Evolutionary conservation across 2,113 vertebrate species (phyloP).

Genomic region (Acrocephalus arundinaceus): DNA sequence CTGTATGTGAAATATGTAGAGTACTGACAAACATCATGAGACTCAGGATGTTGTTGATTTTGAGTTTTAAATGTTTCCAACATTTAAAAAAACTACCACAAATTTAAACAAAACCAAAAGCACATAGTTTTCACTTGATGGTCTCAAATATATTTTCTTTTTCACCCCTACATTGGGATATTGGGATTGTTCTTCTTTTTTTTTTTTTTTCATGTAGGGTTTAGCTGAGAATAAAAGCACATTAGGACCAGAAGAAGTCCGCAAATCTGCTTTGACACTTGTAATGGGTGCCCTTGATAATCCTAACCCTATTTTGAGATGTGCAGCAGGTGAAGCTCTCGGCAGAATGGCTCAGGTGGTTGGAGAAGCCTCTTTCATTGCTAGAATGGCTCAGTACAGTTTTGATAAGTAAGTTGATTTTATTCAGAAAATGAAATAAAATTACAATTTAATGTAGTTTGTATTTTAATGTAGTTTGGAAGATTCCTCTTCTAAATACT

Average conservation of each 20-base stretch:
- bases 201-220: conserved; percentile 75
- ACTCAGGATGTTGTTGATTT: neutral
- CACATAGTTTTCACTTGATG: neutral
- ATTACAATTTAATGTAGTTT: neutral
- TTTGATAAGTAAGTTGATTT: conserved; percentile 91
- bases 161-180: neutral
- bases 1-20: neutral
- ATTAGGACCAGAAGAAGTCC: conserved; percentile 95
- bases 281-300: conserved; percentile 98
- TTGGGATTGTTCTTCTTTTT: neutral
- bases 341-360: conserved; percentile 99
- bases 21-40: neutral
- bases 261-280: conserved; percentile 93
- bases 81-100: neutral
- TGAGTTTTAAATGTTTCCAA: neutral
- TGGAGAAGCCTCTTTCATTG: conserved; percentile 96
- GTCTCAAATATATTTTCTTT: neutral
- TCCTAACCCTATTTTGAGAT: conserved; percentile 95
- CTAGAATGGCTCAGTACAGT: conserved; percentile 97
- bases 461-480: neutral
- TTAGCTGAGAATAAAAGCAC: conserved; percentile 98
- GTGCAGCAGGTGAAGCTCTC: conserved; percentile 95
- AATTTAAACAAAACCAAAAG: neutral
- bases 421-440: neutral
- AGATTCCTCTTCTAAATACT: neutral